Conservation (phyloP, 2,113 vertebrate genomes). For the Cairina moschata region DNA sequence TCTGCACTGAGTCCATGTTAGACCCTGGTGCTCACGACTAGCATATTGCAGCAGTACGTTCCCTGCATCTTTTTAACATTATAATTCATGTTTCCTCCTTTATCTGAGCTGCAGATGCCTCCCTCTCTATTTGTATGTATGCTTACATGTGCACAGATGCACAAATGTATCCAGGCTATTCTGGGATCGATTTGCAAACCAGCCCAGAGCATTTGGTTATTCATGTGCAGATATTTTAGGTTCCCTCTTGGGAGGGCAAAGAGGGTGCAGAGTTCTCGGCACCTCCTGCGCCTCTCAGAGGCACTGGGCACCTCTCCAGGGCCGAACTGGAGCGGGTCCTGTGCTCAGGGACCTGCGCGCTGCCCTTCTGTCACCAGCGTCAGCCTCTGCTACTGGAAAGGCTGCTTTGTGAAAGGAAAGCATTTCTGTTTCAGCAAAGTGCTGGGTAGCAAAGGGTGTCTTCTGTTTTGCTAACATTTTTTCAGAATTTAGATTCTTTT, state of each 20-base stretch:
- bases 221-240: not conserved
- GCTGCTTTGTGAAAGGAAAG: not conserved
- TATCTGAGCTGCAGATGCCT: not conserved
- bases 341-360: rapidly evolving
- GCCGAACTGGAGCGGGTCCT: rapidly evolving
- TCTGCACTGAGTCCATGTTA: not conserved
- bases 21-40: not conserved
- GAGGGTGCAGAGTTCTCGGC: not conserved
- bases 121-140: not conserved
- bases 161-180: not conserved
- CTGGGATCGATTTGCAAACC: not conserved
- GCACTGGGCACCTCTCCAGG: not conserved
- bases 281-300: not conserved
- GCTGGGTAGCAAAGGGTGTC: not conserved
- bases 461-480: not conserved
- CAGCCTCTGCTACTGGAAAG: not conserved
- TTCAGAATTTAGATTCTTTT: not conserved
- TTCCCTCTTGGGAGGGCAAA: rapidly evolving
- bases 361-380: not conserved
- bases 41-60: not conserved
- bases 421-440: not conserved
- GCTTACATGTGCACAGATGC: not conserved
- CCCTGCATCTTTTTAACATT: not conserved
- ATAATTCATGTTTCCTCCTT: not conserved
- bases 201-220: not conserved